A percentile compares a stretch with the other conserved stretches of the same genome.
Conservation (phyloP, 2,113 vertebrate species). For the Haliaeetus leucogaster region DNA sequence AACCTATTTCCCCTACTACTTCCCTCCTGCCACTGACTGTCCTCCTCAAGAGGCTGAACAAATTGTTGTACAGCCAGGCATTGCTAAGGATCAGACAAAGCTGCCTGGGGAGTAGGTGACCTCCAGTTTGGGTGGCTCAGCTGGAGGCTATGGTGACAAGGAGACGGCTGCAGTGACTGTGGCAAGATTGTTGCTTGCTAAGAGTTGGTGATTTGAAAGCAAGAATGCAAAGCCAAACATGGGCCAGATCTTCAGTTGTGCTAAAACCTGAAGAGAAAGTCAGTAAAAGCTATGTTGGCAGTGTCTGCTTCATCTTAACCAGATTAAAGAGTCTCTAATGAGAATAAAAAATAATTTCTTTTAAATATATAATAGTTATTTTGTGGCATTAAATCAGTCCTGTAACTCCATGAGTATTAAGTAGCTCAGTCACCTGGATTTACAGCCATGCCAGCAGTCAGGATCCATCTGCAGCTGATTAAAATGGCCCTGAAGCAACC, state of each 20-base stretch:
- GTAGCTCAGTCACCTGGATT: background rate
- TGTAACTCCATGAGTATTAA: background rate
- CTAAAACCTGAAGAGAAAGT: background rate
- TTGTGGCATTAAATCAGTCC: background rate
- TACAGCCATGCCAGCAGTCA: background rate
- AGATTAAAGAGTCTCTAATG: background rate
- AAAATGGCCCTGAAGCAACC: background rate
- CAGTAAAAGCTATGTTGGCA: background rate
- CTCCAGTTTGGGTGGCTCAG: background rate
- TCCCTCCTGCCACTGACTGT: background rate
- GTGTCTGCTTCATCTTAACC: background rate
- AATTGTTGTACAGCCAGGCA: background rate
- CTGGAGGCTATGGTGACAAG: background rate
- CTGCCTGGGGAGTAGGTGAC: background rate
- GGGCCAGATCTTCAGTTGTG: background rate
- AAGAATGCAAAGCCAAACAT: background rate
- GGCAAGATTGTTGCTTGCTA: background rate
- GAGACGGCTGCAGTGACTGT: background rate
- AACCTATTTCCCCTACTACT: background rate
- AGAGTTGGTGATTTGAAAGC: background rate
- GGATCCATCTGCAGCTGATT: background rate
- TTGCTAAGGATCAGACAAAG: background rate
- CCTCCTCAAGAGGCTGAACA: background rate
- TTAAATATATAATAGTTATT: background rate
- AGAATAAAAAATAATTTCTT: background rate